Evolutionary conservation across 2,888 invertebrate genomes (phyloP).

Genomic region (Fragum fragum): DNA sequence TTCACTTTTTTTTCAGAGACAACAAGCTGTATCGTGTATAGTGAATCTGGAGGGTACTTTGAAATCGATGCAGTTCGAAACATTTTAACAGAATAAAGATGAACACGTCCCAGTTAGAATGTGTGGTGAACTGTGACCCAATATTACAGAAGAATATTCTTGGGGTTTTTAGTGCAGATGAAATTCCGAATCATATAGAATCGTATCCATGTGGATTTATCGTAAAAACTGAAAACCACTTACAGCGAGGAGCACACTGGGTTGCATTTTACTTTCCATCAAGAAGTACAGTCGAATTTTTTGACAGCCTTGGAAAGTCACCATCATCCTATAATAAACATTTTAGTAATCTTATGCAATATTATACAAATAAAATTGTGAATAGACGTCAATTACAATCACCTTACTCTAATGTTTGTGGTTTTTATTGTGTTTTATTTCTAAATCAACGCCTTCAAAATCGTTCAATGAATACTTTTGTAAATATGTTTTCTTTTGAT

Average conservation of each 20-base stretch:
- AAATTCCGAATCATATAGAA: conserved; percentile 4
- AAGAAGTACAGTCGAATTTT: conserved; percentile 31
- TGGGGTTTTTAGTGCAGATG: conserved; percentile 11
- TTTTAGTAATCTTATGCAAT: neutral
- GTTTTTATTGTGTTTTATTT: too few species aligned
- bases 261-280: conserved; percentile 23
- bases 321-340: conserved; percentile 10
- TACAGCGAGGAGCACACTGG: conserved; percentile 36
- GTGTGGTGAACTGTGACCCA: conserved; percentile 32
- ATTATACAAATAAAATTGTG: neutral
- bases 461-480: too few species aligned
- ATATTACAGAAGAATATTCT: conserved; percentile 5
- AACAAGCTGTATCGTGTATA: conserved; percentile 45
- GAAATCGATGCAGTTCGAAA: conserved; percentile 49
- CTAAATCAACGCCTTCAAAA: too few species aligned
- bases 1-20: conserved; percentile 18
- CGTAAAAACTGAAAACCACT: conserved; percentile 28
- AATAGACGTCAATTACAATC: too few species aligned
- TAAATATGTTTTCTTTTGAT: too few species aligned
- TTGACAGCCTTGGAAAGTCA: conserved; percentile 47
- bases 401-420: too few species aligned
- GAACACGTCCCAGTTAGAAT: conserved; percentile 42
- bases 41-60: conserved; percentile 46
- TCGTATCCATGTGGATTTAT: conserved; percentile 4
- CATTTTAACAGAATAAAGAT: conserved; percentile 37